These are phyloP conservation scores for Hoplostethus mediterraneus DNA, from an alignment of 2,797 vertebrate genomes.

Conservation along the genomic window DNA sequence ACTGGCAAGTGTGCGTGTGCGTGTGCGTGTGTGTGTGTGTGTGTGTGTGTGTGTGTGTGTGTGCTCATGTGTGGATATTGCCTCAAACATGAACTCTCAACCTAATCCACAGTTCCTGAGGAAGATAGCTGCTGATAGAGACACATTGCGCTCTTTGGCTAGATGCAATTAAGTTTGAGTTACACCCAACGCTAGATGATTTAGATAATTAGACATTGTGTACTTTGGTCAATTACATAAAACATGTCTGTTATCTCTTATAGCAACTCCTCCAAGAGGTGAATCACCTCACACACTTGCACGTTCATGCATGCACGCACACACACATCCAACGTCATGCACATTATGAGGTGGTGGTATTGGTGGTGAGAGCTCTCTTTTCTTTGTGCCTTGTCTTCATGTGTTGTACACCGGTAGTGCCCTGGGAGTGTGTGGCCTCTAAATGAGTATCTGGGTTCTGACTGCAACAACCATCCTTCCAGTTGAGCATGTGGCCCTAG, in stretches of 20 bases:
- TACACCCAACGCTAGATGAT: not conserved
- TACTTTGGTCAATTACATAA: conserved; percentile 24
- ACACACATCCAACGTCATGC: not conserved
- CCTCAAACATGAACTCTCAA: conserved; percentile 7
- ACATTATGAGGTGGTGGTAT: not conserved
- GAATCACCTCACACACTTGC: conserved; percentile 16
- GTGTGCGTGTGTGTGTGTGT: not conserved
- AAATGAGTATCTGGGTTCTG: conserved; percentile 7
- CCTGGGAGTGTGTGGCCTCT: conserved; percentile 5
- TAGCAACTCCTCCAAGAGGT: conserved; percentile 3
- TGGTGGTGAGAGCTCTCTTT: not conserved
- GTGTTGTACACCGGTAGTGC: not conserved
- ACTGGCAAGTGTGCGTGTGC: not conserved
- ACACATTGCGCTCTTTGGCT: conserved; percentile 6
- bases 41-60: not conserved
- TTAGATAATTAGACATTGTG: conserved; percentile 11
- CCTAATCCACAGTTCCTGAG: not conserved
- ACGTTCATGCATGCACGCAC: not conserved
- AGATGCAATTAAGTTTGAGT: not conserved
- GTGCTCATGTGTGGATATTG: not conserved
- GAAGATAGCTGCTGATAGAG: not conserved
- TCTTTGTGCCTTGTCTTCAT: not conserved
- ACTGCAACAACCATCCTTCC: conserved; percentile 28
- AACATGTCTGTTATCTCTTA: not conserved
- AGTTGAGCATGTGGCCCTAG: conserved; percentile 45